Conservation (phyloP, 1,140 invertebrate species). For the Drosophila lacteicornis region DNA sequence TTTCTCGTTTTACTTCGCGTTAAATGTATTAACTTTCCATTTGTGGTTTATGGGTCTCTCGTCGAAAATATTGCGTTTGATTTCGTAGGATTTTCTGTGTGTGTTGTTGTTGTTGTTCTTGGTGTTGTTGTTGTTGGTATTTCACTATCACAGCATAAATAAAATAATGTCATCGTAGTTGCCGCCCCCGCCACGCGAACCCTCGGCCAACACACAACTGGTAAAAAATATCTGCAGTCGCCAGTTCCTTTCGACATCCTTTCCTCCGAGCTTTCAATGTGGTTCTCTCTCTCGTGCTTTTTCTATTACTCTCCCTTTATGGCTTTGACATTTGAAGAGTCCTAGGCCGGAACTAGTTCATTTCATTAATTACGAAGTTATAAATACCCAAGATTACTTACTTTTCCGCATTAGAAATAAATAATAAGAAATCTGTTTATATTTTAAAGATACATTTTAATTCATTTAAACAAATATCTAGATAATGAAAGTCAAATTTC, state of each 20-base stretch:
- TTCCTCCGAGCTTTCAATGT: constrained; percentile 22
- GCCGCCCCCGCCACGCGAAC: constrained; percentile 66
- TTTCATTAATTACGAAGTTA: background rate
- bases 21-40: constrained; percentile 18
- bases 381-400: background rate
- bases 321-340: constrained; percentile 9
- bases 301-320: background rate
- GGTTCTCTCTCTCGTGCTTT: constrained; percentile 18
- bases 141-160: constrained; percentile 82
- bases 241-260: constrained; percentile 67
- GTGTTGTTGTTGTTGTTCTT: constrained; percentile 44
- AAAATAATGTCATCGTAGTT: constrained; percentile 64
- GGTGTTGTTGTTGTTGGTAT: constrained; percentile 59
- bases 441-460: no score
- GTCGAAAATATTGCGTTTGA: constrained; percentile 73
- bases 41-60: constrained; percentile 31
- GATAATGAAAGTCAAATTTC: no score
- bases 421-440: no score
- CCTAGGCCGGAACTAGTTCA: background rate
- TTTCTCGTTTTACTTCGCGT: constrained; percentile 32
- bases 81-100: constrained; percentile 38
- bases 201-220: constrained; percentile 43
- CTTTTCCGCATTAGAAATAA: no score
- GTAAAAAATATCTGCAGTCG: constrained; percentile 68
- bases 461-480: no score